Evolutionary conservation across 2,113 vertebrate species (phyloP).

Genomic region (Daubentonia madagascariensis): DNA sequence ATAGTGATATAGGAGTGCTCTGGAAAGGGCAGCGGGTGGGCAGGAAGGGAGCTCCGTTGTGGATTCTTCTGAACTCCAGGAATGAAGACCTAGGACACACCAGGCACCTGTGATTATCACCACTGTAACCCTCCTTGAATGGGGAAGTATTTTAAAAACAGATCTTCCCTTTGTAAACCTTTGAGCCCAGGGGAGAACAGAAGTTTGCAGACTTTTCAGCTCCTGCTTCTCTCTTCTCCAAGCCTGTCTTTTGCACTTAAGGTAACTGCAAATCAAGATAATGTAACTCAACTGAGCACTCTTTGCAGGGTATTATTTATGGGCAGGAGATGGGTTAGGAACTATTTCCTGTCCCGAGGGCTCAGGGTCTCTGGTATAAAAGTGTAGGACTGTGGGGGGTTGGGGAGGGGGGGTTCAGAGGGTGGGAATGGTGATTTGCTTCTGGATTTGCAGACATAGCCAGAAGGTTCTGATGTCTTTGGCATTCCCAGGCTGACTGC

Average conservation of each 20-base stretch:
- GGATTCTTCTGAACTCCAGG: neutral
- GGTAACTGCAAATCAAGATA: conserved; percentile 32
- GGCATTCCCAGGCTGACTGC: neutral
- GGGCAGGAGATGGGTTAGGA: neutral
- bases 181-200: neutral
- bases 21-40: neutral
- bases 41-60: neutral
- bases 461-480: neutral
- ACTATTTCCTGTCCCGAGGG: neutral
- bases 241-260: neutral
- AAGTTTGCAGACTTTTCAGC: neutral
- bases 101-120: neutral
- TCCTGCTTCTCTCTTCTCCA: neutral
- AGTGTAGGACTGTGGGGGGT: neutral
- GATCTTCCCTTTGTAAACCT: neutral
- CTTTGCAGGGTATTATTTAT: conserved; percentile 14
- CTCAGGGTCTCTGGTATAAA: neutral
- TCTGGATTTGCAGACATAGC: neutral
- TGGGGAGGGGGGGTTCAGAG: neutral
- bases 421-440: neutral
- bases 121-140: neutral
- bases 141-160: neutral
- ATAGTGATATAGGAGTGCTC: fast-evolving
- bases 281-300: neutral
- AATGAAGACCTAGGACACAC: neutral